A percentile compares a stretch with the other conserved stretches of the same genome.
These are phyloP conservation scores for Rutpela maculata DNA, from an alignment of 2,888 invertebrate genomes.

Conservation along the genomic window DNA sequence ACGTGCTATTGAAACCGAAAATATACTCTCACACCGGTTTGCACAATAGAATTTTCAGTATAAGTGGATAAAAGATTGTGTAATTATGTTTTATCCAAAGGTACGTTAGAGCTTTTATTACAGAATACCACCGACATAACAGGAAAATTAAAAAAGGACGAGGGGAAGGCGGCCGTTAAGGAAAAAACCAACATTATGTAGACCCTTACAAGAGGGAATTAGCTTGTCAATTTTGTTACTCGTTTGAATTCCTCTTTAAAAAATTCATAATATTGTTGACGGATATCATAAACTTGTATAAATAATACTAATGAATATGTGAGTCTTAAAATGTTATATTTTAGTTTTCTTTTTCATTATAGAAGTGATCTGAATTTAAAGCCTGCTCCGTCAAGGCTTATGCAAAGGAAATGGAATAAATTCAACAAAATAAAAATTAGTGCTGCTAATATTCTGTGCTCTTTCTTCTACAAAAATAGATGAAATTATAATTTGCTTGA, in stretches of 20 bases:
- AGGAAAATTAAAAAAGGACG: conserved; percentile 35
- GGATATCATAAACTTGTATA: too few relatives aligned
- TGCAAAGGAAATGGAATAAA: too few relatives aligned
- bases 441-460: too few relatives aligned
- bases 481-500: too few relatives aligned
- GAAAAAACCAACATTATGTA: conserved; percentile 6
- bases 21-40: conserved; percentile 18
- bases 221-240: conserved; percentile 5
- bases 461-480: too few relatives aligned
- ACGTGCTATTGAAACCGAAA: conserved; percentile 24
- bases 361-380: too few relatives aligned
- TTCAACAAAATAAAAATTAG: too few relatives aligned
- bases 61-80: conserved; percentile 36
- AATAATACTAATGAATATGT: too few relatives aligned
- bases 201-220: background rate
- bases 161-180: background rate
- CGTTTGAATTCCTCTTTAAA: background rate
- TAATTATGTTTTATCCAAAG: conserved; percentile 17
- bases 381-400: too few relatives aligned
- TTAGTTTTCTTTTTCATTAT: too few relatives aligned
- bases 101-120: conserved; percentile 21
- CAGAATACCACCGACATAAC: conserved; percentile 6
- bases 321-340: too few relatives aligned
- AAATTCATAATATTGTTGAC: background rate
- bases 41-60: conserved; percentile 8